These are phyloP conservation scores for Emys orbicularis DNA, from an alignment of 2,797 vertebrate species.

Conservation along the genomic window DNA sequence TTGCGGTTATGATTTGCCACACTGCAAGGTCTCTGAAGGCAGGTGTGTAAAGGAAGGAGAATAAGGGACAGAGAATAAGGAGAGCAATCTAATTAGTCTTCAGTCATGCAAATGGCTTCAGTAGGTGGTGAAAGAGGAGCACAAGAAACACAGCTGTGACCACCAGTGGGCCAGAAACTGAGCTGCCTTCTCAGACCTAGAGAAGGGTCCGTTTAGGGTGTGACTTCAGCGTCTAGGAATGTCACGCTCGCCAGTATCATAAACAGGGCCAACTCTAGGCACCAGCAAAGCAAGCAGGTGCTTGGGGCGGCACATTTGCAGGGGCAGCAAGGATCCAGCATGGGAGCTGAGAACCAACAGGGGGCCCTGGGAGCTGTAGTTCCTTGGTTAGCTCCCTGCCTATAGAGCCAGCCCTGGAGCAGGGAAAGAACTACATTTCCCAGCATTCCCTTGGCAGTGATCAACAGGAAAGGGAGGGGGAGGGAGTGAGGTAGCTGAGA, in stretches of 20 bases:
- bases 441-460: no score
- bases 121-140: background rate
- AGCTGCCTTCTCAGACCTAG: background rate
- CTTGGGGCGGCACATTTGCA: no score
- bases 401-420: no score
- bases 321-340: no score
- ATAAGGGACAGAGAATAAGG: background rate
- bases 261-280: no score
- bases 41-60: background rate
- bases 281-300: no score
- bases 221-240: background rate
- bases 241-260: background rate
- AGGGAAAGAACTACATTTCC: no score
- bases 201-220: background rate
- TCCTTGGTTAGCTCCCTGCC: no score
- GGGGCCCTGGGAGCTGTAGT: no score
- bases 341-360: no score
- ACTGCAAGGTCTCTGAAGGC: background rate
- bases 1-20: accelerated
- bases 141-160: accelerated
- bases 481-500: no score
- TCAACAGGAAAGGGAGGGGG: no score
- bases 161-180: background rate
- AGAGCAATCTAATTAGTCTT: background rate
- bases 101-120: accelerated